Base-by-base conservation (phyloP, 1,140 invertebrate species). In the Caerostris extrusa region DNA sequence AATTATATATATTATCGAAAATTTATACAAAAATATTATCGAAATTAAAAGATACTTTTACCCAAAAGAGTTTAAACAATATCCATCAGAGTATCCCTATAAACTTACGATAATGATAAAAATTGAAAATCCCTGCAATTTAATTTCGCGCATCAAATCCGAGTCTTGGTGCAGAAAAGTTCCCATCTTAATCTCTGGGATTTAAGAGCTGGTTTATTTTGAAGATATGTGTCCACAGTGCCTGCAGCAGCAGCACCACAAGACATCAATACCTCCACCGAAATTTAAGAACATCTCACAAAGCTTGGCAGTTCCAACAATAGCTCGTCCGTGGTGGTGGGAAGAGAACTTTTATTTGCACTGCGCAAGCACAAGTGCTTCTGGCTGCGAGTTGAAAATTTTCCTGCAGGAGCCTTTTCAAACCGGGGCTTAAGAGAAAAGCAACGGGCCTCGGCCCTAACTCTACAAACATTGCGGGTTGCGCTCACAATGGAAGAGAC, bases 301-400 rank as follows among this genome's bases (percentile, higher is more conserved):
- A 77, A 77, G 69, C 71, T 34, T 50, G 71, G 19, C 50, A 50
- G 17, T 10, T 77, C 71, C 71, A 77, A 77, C 71, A 77, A 77
- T 53, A 77, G 71, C 34, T 50, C 71, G 71, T 8, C 71, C 71
- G 53, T 19, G 71, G 71, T 34, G 61, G 5, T 50, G 71, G 71
- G 34, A 77, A 34, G 34, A 34, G 34, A 77, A 77, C 71, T 77
- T 77, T 91, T 91, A 91, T 91, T 91, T 91, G 90, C 77, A 64
- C 19, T 58, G 60, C 12, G 14, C 19, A 67, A 81, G 87, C 69
- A 90, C 56, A 81, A 64, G 77, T 83, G 87, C 71, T 55, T 58
- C n/a, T 57, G 12, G 89, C 14, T 17, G 12, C n/a, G 58, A 87
- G 85, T 34, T 14, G 77, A 91, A 91, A 91, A 77, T 91, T 88